Percentiles rank a stretch among this genome's conserved stretches.
phyloP scores from a whole-genome alignment of 2,113 vertebrate species.

The Microtus oregoni region DNA sequence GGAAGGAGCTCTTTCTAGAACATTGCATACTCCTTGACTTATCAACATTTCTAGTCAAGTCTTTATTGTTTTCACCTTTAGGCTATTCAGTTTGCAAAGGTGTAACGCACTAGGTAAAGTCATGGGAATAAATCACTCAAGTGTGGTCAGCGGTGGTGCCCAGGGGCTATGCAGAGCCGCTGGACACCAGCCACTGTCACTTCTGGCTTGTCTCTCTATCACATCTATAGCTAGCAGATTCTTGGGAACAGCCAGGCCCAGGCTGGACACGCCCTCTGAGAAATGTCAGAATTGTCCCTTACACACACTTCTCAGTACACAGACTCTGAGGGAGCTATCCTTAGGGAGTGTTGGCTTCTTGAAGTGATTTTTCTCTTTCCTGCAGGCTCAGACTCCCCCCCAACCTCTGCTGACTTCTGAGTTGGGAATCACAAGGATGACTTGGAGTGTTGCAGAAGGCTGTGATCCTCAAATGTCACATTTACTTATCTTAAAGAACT shows the following conservation, averaged over 20 bases:
- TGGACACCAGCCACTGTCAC: accelerated
- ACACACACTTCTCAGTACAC: background rate
- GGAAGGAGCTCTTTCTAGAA: constrained; percentile 46
- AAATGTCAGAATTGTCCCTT: background rate
- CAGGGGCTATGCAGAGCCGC: accelerated
- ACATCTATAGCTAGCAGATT: background rate
- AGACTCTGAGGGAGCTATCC: background rate
- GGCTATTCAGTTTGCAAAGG: background rate
- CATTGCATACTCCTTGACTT: background rate
- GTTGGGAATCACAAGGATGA: background rate
- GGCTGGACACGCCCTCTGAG: background rate
- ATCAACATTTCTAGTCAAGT: background rate
- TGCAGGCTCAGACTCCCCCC: background rate
- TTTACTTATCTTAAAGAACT: constrained; percentile 19
- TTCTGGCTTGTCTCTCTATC: background rate
- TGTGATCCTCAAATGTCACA: background rate
- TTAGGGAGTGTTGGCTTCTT: background rate
- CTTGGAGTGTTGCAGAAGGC: background rate
- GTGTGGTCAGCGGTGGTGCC: background rate
- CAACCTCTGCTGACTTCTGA: background rate
- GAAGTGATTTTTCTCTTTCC: constrained; percentile 8
- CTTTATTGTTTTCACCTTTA: background rate
- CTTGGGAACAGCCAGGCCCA: background rate
- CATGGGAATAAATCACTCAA: background rate
- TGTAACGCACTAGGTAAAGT: background rate